Evolutionary conservation across 2,113 vertebrate species (phyloP).

Genomic region (Rynchops niger): DNA sequence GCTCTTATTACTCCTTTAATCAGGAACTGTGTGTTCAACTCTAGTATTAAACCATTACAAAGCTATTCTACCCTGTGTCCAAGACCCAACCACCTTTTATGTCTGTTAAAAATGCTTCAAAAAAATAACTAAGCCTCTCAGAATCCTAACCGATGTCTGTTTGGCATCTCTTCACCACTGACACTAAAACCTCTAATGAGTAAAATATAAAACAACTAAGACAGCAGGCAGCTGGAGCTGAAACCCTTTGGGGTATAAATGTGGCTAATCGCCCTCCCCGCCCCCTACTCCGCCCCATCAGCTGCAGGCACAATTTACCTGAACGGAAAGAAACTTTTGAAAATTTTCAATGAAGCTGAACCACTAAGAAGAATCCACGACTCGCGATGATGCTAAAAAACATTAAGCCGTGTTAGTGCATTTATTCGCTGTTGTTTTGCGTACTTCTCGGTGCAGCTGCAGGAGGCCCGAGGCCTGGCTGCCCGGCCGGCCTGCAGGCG

Average conservation of each 20-base stretch:
- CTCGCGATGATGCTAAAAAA: too few species aligned
- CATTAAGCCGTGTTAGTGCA: neutral
- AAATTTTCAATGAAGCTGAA: too few species aligned
- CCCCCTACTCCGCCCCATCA: neutral
- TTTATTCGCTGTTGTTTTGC: neutral
- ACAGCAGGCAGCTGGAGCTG: neutral
- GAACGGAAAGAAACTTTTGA: too few species aligned
- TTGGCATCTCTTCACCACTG: fast-evolving
- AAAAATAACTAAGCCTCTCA: neutral
- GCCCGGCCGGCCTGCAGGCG: neutral
- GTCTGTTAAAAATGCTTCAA: neutral
- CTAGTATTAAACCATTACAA: neutral
- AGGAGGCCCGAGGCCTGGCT: neutral
- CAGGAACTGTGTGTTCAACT: neutral
- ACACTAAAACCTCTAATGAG: too few species aligned
- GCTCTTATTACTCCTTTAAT: neutral
- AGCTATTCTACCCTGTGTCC: neutral
- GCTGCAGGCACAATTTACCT: neutral
- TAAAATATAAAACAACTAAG: fast-evolving
- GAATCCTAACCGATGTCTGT: neutral
- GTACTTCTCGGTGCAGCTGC: fast-evolving
- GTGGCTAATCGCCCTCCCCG: too few species aligned
- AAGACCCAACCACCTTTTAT: neutral
- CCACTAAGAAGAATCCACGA: neutral
- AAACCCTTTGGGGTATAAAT: neutral